Conservation (phyloP, 1,140 invertebrate genomes). For the Steinernema khuongi region DNA sequence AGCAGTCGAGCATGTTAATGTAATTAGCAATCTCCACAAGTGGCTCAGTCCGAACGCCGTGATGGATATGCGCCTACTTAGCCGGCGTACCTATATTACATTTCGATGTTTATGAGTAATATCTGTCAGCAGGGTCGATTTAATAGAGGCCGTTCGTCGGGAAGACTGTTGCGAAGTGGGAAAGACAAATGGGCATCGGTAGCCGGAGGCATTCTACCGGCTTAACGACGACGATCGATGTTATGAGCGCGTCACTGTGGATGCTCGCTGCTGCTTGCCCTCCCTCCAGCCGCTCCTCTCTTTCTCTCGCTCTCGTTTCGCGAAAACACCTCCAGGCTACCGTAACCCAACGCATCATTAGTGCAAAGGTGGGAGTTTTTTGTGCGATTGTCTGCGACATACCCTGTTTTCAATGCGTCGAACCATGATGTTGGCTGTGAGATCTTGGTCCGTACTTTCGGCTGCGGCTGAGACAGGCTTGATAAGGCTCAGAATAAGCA, state of each 20-base stretch:
- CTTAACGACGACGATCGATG: slow-evolving; percentile 14
- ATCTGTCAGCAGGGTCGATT: background rate
- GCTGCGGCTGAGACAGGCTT: slow-evolving; percentile 18
- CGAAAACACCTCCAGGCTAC: background rate
- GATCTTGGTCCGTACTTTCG: slow-evolving; percentile 25
- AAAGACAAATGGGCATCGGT: background rate
- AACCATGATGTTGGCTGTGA: slow-evolving; percentile 29
- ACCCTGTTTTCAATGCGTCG: slow-evolving; percentile 24
- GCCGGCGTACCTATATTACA: too few relatives aligned
- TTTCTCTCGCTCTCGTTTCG: background rate
- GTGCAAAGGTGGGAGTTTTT: background rate
- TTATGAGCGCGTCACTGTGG: slow-evolving; percentile 1
- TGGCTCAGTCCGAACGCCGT: too few relatives aligned
- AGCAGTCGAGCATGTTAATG: too few relatives aligned
- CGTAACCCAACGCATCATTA: background rate
- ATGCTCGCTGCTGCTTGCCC: background rate
- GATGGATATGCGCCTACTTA: background rate
- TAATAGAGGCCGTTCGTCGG: background rate
- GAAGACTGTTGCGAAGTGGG: background rate
- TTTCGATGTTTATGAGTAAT: background rate
- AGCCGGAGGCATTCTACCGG: background rate
- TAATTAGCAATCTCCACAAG: too few relatives aligned
- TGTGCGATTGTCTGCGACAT: background rate
- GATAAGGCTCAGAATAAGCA: slow-evolving; percentile 39
- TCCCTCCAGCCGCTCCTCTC: background rate